Conservation (phyloP, 1,140 invertebrate genomes). For the Macrobrachium nipponense region DNA sequence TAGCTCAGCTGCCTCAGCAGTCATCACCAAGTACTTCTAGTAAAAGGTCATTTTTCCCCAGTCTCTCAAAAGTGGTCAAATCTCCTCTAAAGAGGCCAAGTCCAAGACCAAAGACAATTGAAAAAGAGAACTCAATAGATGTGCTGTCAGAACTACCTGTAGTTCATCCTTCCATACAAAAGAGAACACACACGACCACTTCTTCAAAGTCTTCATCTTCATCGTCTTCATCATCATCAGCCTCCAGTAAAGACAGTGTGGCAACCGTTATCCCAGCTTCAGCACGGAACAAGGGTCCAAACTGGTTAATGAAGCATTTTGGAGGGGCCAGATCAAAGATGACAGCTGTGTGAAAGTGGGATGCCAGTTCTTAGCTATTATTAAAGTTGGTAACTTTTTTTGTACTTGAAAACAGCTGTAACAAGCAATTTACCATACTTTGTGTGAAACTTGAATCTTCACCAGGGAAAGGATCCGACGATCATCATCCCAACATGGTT, state of each 20-base stretch:
- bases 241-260: conserved; percentile 45
- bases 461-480: too few species aligned
- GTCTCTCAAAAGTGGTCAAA: conserved; percentile 35
- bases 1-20: not conserved
- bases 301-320: conserved; percentile 50
- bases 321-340: conserved; percentile 25
- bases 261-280: conserved; percentile 37
- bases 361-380: not conserved
- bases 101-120: not conserved
- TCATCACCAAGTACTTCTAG: not conserved
- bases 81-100: conserved; percentile 43
- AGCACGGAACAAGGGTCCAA: conserved; percentile 36
- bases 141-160: not conserved
- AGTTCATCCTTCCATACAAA: conserved; percentile 37
- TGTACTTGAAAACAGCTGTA: too few species aligned
- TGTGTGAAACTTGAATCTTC: too few species aligned
- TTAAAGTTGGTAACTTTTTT: not conserved
- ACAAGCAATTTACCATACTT: too few species aligned
- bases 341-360: conserved; percentile 25
- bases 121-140: not conserved
- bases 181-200: conserved; percentile 33
- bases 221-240: conserved; percentile 50
- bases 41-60: conserved; percentile 42
- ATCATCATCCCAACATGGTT: too few species aligned
- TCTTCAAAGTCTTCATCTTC: conserved; percentile 51